Conservation (phyloP, 2,113 vertebrate genomes). For the Callithrix jacchus region DNA sequence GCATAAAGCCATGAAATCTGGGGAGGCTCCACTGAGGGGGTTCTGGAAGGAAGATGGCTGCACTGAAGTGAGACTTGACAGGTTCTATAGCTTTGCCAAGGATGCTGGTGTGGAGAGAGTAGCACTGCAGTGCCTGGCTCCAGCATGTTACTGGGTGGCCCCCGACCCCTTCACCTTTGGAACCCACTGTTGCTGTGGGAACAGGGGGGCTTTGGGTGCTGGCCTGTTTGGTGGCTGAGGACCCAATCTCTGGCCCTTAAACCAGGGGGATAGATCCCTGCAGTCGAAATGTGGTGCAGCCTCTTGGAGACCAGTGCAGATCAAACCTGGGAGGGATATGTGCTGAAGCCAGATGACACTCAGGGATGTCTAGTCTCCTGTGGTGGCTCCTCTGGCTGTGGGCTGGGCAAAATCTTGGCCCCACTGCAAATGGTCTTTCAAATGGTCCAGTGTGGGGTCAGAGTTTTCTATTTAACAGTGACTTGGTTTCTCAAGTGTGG, state of each 20-base stretch:
- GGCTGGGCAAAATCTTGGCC: neutral
- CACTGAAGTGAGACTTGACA: neutral
- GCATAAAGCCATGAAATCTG: neutral
- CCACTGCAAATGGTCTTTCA: neutral
- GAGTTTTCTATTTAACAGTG: neutral
- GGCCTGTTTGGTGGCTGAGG: neutral
- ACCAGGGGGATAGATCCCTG: neutral
- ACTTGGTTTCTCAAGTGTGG: neutral
- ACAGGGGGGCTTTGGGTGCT: neutral
- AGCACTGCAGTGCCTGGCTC: neutral
- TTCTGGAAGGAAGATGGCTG: neutral
- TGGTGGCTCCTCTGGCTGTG: neutral
- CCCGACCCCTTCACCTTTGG: neutral
- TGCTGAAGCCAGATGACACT: neutral
- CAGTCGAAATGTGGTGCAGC: neutral
- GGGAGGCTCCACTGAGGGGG: accelerated
- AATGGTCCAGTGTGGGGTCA: neutral
- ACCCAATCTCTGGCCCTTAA: neutral
- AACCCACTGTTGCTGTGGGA: neutral
- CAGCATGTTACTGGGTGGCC: neutral
- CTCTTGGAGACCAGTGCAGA: accelerated
- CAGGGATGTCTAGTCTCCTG: accelerated
- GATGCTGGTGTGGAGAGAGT: neutral
- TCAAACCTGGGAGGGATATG: neutral
- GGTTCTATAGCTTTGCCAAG: neutral